phyloP scores from a whole-genome alignment of 2,797 vertebrate species.

The Acrossocheilus wenchowensis region DNA sequence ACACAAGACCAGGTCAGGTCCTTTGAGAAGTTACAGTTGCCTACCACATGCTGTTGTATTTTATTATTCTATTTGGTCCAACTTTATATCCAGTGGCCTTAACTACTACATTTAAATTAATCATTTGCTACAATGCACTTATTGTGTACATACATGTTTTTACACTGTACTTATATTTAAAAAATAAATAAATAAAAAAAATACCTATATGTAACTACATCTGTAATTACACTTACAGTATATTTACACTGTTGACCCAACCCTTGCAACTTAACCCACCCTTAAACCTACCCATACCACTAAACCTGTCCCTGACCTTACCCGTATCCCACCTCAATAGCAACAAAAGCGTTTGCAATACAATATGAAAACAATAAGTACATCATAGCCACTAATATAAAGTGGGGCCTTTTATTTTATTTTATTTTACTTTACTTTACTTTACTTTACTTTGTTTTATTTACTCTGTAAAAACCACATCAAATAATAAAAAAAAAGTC shows the following conservation, averaged over 20 bases:
- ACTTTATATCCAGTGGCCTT: neutral
- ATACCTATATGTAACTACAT: too few species aligned
- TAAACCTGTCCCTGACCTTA: neutral
- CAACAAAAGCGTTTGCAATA: neutral
- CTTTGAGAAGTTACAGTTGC: slow-evolving; percentile 23
- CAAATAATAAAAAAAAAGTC: neutral
- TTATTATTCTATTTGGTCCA: neutral
- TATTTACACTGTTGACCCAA: neutral
- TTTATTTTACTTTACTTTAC: neutral
- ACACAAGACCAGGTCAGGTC: slow-evolving; percentile 38
- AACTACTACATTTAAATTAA: neutral
- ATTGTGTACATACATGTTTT: neutral
- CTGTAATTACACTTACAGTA: too few species aligned
- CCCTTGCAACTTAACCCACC: neutral
- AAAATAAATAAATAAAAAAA: too few species aligned
- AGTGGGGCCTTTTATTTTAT: neutral
- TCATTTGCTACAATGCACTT: neutral
- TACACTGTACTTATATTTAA: neutral
- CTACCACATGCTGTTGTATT: neutral
- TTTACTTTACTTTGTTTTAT: neutral
- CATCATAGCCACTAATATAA: neutral
- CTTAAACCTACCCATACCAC: too few species aligned
- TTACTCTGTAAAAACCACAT: neutral
- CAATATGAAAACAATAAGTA: neutral
- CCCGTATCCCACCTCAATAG: neutral